A percentile compares a stretch with the other conserved stretches of the same genome.
Evolutionary conservation across 2,888 invertebrate genomes (phyloP).

Genomic region (Nymphalis c-album): DNA sequence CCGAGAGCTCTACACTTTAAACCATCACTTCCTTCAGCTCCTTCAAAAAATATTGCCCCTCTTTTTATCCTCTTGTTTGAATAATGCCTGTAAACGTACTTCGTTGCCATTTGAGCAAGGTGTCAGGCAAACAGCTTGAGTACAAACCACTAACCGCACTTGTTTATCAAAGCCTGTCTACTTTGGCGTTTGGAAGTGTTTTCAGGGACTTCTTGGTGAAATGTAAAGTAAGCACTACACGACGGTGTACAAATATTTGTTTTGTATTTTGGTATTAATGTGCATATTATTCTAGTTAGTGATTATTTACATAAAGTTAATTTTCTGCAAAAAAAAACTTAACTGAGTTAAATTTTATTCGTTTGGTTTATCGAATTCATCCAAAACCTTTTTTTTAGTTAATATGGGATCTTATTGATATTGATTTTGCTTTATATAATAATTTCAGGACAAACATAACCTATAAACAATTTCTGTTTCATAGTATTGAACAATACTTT

Average conservation of each 20-base stretch:
- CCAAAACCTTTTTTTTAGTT: too few relatives aligned
- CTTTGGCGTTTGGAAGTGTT: conserved; percentile 72
- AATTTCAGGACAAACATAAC: too few relatives aligned
- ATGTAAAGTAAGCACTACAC: conserved; percentile 76
- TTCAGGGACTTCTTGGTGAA: conserved; percentile 68
- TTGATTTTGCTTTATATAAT: too few relatives aligned
- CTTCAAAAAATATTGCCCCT: conserved; percentile 79
- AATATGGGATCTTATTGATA: too few relatives aligned
- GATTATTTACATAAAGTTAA: too few relatives aligned
- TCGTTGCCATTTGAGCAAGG: conserved; percentile 74
- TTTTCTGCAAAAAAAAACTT: too few relatives aligned
- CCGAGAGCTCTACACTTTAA: conserved; percentile 79
- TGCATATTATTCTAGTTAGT: not conserved
- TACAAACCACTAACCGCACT: conserved; percentile 75
- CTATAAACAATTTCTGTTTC: too few relatives aligned
- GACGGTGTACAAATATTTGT: conserved; percentile 59
- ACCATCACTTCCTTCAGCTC: conserved; percentile 76
- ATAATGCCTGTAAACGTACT: conserved; percentile 79
- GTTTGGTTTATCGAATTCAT: too few relatives aligned
- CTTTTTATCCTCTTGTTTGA: conserved; percentile 81
- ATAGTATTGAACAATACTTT: too few relatives aligned
- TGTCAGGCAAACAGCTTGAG: conserved; percentile 73
- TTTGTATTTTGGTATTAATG: conserved; percentile 39
- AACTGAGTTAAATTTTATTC: too few relatives aligned
- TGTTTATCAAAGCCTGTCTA: conserved; percentile 77